A percentile compares a stretch with the other conserved stretches of the same genome.
These are phyloP conservation scores for Diplolepis rosae DNA, from an alignment of 2,888 invertebrate genomes.

Conservation along the genomic window DNA sequence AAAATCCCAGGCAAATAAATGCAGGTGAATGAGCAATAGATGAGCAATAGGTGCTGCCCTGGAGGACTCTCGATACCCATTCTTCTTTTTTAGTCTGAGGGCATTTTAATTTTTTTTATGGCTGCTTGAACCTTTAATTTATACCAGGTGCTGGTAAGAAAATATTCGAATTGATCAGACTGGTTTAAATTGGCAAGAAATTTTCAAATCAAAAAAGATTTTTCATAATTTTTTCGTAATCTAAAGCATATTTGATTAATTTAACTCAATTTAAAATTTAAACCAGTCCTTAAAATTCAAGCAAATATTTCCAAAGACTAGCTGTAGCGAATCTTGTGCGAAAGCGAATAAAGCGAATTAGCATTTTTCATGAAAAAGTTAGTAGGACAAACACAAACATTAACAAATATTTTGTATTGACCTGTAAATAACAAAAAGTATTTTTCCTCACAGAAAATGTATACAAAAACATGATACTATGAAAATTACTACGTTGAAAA, in stretches of 20 bases:
- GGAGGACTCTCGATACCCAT: neutral
- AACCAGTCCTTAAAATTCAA: neutral
- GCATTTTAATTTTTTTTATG: slow-evolving; percentile 2
- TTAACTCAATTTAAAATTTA: neutral
- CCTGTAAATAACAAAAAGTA: too few relatives aligned
- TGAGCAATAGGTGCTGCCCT: slow-evolving; percentile 63
- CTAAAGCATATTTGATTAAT: neutral
- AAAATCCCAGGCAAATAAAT: slow-evolving; percentile 79
- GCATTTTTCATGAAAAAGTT: too few relatives aligned
- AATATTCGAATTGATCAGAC: neutral
- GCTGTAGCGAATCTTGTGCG: too few relatives aligned
- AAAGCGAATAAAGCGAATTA: too few relatives aligned
- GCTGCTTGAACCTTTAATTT: neutral
- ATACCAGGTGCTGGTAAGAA: neutral
- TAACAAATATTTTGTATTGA: too few relatives aligned
- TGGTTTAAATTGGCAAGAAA: too few relatives aligned
- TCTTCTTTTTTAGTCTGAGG: neutral
- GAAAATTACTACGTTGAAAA: too few relatives aligned
- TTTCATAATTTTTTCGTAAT: too few relatives aligned
- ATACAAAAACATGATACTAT: too few relatives aligned
- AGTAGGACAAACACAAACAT: too few relatives aligned
- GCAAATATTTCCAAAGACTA: neutral
- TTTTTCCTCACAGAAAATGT: too few relatives aligned
- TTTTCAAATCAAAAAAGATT: too few relatives aligned
- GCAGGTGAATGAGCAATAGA: slow-evolving; percentile 78